Evolutionary conservation across 2,888 invertebrate species (phyloP).

Genomic region (Neelides folsomi): DNA sequence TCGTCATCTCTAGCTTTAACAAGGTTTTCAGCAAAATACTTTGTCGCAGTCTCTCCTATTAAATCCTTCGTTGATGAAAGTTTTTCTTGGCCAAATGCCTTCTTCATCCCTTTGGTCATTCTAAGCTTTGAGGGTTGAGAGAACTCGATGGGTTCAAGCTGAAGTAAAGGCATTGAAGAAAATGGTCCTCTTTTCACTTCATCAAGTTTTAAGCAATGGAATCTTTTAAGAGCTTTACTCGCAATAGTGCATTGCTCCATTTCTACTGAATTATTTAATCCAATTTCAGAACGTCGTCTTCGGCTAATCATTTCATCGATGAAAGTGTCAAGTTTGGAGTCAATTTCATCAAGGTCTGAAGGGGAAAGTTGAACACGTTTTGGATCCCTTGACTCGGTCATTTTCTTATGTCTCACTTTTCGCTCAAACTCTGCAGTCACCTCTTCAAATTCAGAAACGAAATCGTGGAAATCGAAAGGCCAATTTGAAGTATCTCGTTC

Average conservation of each 20-base stretch:
- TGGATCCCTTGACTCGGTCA: slow-evolving; percentile 6
- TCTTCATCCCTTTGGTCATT: slow-evolving; percentile 15
- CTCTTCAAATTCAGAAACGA: slow-evolving; percentile 23
- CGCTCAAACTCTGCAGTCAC: slow-evolving; percentile 12
- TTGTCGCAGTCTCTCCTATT: slow-evolving; percentile 6
- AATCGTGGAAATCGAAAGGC: slow-evolving; percentile 27
- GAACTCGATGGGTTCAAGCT: slow-evolving; percentile 18
- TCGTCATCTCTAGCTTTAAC: background rate
- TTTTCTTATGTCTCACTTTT: slow-evolving; percentile 9
- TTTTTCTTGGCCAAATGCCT: slow-evolving; percentile 6
- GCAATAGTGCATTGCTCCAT: background rate
- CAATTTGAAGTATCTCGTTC: slow-evolving; percentile 19
- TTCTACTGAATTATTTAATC: too few species aligned
- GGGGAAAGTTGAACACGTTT: slow-evolving; percentile 8
- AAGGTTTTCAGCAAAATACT: slow-evolving; percentile 12
- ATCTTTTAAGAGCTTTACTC: slow-evolving; percentile 1
- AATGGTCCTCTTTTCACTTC: slow-evolving; percentile 9
- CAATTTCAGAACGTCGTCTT: too few species aligned
- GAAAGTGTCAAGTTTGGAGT: slow-evolving; percentile 15
- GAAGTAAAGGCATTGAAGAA: slow-evolving; percentile 13
- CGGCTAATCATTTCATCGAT: slow-evolving; percentile 1
- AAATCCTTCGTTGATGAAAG: slow-evolving; percentile 12
- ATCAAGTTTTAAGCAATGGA: slow-evolving; percentile 4
- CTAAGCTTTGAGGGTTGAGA: slow-evolving; percentile 6
- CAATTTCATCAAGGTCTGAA: slow-evolving; percentile 15